Evolutionary conservation across 2,888 invertebrate species (phyloP), one percentile per base, ranked within the genome.

Genomic region (Drosophila atripex): DNA sequence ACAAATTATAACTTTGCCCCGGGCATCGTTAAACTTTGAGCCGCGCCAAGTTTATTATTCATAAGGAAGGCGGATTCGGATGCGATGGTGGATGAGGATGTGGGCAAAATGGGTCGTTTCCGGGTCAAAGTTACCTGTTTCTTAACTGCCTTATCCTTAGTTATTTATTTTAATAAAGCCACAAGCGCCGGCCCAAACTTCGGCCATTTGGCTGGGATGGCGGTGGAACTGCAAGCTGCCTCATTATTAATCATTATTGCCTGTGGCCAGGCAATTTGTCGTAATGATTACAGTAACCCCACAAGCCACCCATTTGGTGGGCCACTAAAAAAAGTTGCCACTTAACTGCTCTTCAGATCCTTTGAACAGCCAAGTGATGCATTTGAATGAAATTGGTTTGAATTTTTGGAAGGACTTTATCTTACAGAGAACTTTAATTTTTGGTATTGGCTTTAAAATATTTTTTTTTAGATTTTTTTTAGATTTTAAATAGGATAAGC

Each of bases 1-100:
- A 71, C 71, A 78, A 79, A 85, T 84, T 87, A 84, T 68, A 71
- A 79, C 60, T 79, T 85, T 64, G 55, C 28, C 51, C 52, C 55
- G 68, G 63, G 74, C 66, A 53, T 52, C 61, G 52, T 75, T 85
- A 56, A 80, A 64, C 64, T 66, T 60, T 45, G 70, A 59, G 64
- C 47, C 16, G 53, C 50, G 53, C n/a, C 46, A 76, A 68, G 60
- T 72, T 77, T 60, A 72, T 69, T 76, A 83, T 77, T 71, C 74
- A 83, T 65, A 72, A 65, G 64, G 57, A 21, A 49, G 61, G 51
- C 50, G 55, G 53, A 63, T 49, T 59, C 11, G 35, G 35, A 12
- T 35, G 35, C 35, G 12, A 4, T 1, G 14, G 14, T 0, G 39
- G 18, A 18, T 41, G 51, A 46, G 63, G 61, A 63, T 50, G 71